Base-by-base conservation (phyloP, 2,113 vertebrate genomes). In the Pithys albifrons region DNA sequence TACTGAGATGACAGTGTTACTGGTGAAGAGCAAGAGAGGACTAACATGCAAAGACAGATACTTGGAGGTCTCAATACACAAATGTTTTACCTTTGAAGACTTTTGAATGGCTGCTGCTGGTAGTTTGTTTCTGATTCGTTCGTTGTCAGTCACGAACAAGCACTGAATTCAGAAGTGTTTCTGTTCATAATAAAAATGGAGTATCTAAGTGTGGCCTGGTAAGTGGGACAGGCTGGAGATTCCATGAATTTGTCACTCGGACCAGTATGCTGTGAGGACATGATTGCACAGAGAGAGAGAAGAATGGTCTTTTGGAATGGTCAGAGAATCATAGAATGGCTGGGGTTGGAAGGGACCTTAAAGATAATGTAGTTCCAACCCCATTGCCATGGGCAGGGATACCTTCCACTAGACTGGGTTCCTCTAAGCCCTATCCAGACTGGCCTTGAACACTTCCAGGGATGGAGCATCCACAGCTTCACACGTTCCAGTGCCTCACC, bases 241-340 rank as follows among this genome's bases (percentile, higher is more conserved):
- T 37, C 55, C 18, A 33, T 43, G 8, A 65, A 19, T 16, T 72
- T 65, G 27, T 27, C 20, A 29, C 51, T 64, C 57, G 4, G 28
- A 46, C 37, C 14, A 31, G 8, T 10, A 12, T 1, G 1, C 37
- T n/a, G 9, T 2, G 2, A 33, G 16, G 23, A 57, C 62, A 55
- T 19, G 14, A 29, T 57, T 57, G 43, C 46, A 19, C 62, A n/a
- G 83, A 3, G 24, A 17, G 14, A 57, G 29, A 41, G 17, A 23
- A 76, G 29, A n/a, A 29, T 39, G 39, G 39, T 65, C 84, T 61
- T 73, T 67, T 45, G 45, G 20, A 46, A 22, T 74, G 46, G 29
- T 74, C 33, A 2, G 31, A 23, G 12, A n/a, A n/a, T 57, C 31
- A 39, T 39, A 57, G 19, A 33, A n/a, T 57, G 55, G 55, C 55